Percentiles rank a stretch among this genome's conserved stretches.
These are phyloP conservation scores for Busseola fusca DNA, from an alignment of 2,888 invertebrate species.

Conservation along the genomic window DNA sequence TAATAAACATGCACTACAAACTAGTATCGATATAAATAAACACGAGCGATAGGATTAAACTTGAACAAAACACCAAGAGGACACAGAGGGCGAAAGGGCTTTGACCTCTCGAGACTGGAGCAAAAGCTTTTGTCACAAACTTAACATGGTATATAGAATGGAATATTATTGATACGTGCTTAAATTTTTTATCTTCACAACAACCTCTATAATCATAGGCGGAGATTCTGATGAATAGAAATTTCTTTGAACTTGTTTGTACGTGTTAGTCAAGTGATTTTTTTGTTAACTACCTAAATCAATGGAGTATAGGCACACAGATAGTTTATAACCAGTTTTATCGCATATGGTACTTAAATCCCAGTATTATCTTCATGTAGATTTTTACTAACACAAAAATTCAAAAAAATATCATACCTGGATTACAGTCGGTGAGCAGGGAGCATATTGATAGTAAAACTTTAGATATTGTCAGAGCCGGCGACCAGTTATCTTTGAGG, in stretches of 20 bases:
- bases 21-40: constrained; percentile 56
- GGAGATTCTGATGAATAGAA: background rate
- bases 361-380: no score
- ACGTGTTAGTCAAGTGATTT: no score
- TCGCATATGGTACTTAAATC: background rate
- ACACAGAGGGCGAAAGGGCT: constrained; percentile 57
- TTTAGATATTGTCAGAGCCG: constrained; percentile 99
- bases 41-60: constrained; percentile 37
- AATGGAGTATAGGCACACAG: background rate
- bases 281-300: no score
- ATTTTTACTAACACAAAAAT: background rate
- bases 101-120: constrained; percentile 51
- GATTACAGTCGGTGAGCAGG: constrained; percentile 99
- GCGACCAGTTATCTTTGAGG: constrained; percentile 99
- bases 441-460: constrained; percentile 99
- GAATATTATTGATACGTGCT: constrained; percentile 17
- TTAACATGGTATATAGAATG: background rate
- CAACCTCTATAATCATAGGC: constrained; percentile 4
- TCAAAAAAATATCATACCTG: constrained; percentile 90
- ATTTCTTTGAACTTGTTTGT: background rate
- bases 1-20: constrained; percentile 37
- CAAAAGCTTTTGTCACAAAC: constrained; percentile 28
- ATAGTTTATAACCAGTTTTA: background rate
- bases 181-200: background rate
- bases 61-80: constrained; percentile 54